Evolutionary conservation across 2,888 invertebrate genomes (phyloP).

Genomic region (Brachynemurus nebulosus): DNA sequence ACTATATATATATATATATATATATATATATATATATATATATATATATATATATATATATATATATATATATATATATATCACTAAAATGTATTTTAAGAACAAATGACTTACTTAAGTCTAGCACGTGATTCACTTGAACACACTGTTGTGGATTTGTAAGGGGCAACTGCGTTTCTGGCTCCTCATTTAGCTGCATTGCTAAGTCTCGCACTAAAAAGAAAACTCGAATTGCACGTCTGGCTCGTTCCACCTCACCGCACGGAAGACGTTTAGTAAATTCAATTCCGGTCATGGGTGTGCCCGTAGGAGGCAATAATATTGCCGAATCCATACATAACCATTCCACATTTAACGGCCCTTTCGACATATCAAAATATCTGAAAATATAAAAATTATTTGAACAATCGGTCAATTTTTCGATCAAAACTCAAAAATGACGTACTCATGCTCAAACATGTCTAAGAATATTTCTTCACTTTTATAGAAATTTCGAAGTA

Average conservation of each 20-base stretch:
- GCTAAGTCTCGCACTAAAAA: slow-evolving; percentile 75
- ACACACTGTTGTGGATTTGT: slow-evolving; percentile 80
- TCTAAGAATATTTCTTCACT: slow-evolving; percentile 97
- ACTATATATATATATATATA: too few species aligned
- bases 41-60: neutral
- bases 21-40: slow-evolving; percentile 8
- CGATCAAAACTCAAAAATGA: slow-evolving; percentile 15
- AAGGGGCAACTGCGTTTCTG: slow-evolving; percentile 77
- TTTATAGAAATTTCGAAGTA: slow-evolving; percentile 86
- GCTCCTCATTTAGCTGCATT: slow-evolving; percentile 62
- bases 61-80: too few species aligned
- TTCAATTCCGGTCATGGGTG: slow-evolving; percentile 89
- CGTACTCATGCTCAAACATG: slow-evolving; percentile 92
- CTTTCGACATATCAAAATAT: slow-evolving; percentile 81
- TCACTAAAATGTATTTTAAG: too few species aligned
- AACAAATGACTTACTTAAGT: slow-evolving; percentile 64
- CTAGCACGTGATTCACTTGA: slow-evolving; percentile 85
- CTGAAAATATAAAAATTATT: slow-evolving; percentile 25
- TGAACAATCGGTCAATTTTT: neutral
- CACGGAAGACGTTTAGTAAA: slow-evolving; percentile 90
- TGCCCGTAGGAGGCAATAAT: slow-evolving; percentile 85
- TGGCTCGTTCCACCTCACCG: slow-evolving; percentile 83
- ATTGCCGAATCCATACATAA: slow-evolving; percentile 94
- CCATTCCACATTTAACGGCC: slow-evolving; percentile 81
- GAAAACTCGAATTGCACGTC: slow-evolving; percentile 84